Evolutionary conservation across 2,113 vertebrate species (phyloP).

Genomic region (Ellobius talpinus): DNA sequence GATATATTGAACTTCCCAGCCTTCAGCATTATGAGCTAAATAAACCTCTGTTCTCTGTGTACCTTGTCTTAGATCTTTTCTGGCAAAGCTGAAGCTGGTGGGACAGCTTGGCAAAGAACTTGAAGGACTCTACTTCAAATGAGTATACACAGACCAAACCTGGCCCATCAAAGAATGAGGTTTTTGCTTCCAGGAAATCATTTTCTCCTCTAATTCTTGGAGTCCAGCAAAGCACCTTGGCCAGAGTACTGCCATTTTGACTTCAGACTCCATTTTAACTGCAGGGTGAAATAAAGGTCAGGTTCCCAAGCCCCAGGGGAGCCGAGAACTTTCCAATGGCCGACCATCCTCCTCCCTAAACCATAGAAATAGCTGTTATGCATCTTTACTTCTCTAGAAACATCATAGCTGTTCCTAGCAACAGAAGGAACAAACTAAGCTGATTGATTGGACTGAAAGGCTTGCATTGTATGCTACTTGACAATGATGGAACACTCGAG

Average conservation of each 20-base stretch:
- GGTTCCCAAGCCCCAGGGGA: background rate
- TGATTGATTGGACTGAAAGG: background rate
- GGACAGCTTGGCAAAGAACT: accelerated
- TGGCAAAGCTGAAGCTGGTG: background rate
- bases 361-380: background rate
- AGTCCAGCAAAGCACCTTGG: background rate
- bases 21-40: no score
- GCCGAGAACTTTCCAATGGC: background rate
- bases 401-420: background rate
- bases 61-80: background rate
- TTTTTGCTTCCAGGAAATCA: background rate
- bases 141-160: background rate
- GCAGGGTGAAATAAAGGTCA: background rate
- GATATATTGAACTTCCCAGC: background rate
- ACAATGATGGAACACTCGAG: background rate
- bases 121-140: background rate
- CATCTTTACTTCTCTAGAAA: background rate
- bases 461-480: background rate
- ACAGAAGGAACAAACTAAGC: background rate
- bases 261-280: background rate
- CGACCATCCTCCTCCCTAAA: background rate
- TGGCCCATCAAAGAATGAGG: background rate
- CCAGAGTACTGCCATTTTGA: background rate
- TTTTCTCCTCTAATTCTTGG: background rate
- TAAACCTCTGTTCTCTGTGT: background rate